These are phyloP conservation scores for Achatina immaculata DNA, from an alignment of 1,140 invertebrate genomes.

Conservation along the genomic window DNA sequence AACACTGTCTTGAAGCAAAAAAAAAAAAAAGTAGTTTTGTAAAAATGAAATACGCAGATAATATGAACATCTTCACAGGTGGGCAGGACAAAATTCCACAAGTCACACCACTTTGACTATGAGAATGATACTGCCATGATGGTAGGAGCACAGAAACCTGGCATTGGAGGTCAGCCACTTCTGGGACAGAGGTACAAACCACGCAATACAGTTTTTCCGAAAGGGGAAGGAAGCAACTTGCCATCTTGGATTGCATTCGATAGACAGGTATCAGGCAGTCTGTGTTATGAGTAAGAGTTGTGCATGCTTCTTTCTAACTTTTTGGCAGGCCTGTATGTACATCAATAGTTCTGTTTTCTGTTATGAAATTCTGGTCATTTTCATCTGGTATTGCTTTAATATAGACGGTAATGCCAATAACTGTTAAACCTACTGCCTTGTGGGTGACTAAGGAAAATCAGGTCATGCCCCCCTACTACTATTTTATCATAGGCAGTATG, in stretches of 20 bases:
- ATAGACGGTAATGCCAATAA: too few relatives aligned
- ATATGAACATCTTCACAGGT: conserved; percentile 57
- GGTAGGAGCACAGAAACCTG: conserved; percentile 68
- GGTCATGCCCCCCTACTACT: too few relatives aligned
- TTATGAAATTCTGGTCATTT: background rate
- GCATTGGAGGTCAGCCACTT: conserved; percentile 70
- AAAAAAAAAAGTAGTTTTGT: background rate
- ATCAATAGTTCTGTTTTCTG: background rate
- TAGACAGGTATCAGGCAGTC: conserved; percentile 74
- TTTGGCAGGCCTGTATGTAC: background rate
- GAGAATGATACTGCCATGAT: conserved; percentile 66
- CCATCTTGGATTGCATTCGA: conserved; percentile 90
- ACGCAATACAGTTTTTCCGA: conserved; percentile 61
- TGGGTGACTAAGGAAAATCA: too few relatives aligned
- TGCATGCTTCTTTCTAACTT: background rate
- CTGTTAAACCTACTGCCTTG: too few relatives aligned
- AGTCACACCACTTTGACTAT: conserved; percentile 71
- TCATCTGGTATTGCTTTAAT: too few relatives aligned
- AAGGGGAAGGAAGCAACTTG: conserved; percentile 77
- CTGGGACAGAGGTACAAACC: conserved; percentile 65
- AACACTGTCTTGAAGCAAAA: background rate
- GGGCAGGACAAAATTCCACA: conserved; percentile 71
- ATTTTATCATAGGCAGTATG: too few relatives aligned
- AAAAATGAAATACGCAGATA: background rate
- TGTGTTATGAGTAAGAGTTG: background rate